These are phyloP conservation scores for Achlya flavicornis DNA, from an alignment of 2,888 invertebrate species.

Conservation along the genomic window DNA sequence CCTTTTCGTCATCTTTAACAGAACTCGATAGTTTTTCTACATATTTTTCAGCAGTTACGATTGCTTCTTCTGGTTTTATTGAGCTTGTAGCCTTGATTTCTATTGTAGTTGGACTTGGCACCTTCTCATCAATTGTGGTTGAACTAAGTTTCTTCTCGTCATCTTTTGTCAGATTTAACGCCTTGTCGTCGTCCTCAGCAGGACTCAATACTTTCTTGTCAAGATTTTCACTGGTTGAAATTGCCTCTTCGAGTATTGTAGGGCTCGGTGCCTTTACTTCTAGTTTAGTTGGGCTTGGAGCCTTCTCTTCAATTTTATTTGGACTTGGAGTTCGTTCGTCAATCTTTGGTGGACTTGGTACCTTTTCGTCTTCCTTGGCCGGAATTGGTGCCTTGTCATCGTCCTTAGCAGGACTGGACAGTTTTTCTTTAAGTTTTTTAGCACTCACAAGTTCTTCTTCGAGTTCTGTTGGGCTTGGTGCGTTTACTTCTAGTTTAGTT, in stretches of 20 bases:
- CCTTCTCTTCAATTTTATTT: slow-evolving; percentile 16
- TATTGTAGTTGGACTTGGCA: slow-evolving; percentile 8
- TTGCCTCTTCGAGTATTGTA: neutral
- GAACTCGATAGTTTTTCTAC: no score
- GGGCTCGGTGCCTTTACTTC: slow-evolving; percentile 16
- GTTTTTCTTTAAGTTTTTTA: neutral
- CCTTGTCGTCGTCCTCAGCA: slow-evolving; percentile 10
- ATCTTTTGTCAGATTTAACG: no score
- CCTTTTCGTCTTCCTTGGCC: slow-evolving; percentile 9
- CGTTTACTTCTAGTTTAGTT: neutral
- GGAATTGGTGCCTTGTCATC: slow-evolving; percentile 10
- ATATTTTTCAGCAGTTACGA: no score
- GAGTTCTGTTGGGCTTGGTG: neutral
- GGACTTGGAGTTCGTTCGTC: no score
- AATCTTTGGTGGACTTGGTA: slow-evolving; percentile 11
- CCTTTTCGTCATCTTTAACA: no score
- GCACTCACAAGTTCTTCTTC: neutral
- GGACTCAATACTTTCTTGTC: slow-evolving; percentile 15
- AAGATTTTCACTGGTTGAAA: slow-evolving; percentile 5
- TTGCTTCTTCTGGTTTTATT: no score
- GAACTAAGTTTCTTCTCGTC: slow-evolving; percentile 12
- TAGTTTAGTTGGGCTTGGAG: slow-evolving; percentile 14
- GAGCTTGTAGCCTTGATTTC: neutral
- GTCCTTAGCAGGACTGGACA: neutral
- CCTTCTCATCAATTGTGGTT: slow-evolving; percentile 4